Evolutionary conservation across 2,113 vertebrate species (phyloP), one percentile per base, ranked within the genome.

Genomic region (Haemorhous mexicanus): DNA sequence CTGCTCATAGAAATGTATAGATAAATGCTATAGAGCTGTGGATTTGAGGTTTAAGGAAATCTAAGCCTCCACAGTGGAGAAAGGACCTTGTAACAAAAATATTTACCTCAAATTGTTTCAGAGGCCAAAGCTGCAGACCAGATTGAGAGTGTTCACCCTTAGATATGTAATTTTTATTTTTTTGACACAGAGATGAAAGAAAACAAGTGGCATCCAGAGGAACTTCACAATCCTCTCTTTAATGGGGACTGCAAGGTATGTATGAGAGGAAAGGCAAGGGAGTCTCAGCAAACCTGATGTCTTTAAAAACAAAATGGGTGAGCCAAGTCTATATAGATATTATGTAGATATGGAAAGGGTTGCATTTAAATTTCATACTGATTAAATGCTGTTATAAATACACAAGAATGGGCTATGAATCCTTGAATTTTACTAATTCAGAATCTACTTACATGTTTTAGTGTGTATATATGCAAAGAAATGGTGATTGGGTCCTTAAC

Each of bases 151-250:
- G 39, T 44, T 28, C 28, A 63, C 35, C 14, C 27, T 80, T 63
- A 44, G 9, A 27, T 0, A 0, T 17, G 15, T 22, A 39, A 2
- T 3, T 21, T 18, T 56, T 39, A 39, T 47, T 52, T 61, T 62
- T 83, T 75, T 55, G 19, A 46, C 10, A 22, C 9, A 67, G 52
- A 59, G 32, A 12, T 50, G 16, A 37, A 84, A 88, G 33, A 69
- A 78, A 73, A 33, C 11, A 88, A 92, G 15, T 46, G 15, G 3
- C 2, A 5, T 28, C 23, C 32, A 43, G 55, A 41, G 35, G 35
- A 81, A 50, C 44, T 30, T 77, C n/a, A 37, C 44, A 81, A 69
- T 64, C 30, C 26, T 44, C 21, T 62, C 87, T 77, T 37, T 55
- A 21, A 68, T 21, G 46, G 16, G 35, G 17, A 15, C 19, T 46